Evolutionary conservation across 2,888 invertebrate genomes (phyloP), one percentile per base, ranked within the genome.

Genomic region (Campoplex capitator): DNA sequence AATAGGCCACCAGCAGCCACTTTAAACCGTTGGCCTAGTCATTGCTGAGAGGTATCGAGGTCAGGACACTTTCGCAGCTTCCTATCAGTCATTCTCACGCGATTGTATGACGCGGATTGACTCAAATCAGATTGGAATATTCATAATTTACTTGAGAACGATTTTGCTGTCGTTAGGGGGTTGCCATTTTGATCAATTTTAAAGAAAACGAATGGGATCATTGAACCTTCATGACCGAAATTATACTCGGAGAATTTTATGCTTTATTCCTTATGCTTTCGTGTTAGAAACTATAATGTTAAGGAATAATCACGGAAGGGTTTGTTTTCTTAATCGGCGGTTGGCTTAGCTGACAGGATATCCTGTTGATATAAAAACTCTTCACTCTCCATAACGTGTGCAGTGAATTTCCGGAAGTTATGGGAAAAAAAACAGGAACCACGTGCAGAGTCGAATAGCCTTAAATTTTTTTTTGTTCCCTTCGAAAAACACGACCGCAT

Each of bases 21-120:
- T 62, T 45, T 45, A 23, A 78, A 68, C 35, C n/a, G 65, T 78
- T 45, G 73, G 65, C 51, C 71, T 62, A 62, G 42, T 77, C 67
- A 77, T 42, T 68, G 23, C 42, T 68, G 3, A 11, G 11, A 58
- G 70, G 70, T 35, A 70, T 70, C 28, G 42, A 42, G 70, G 70
- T 79, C 42, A 58, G 28, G 32, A 35, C 38, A 78, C 56, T 78
- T 70, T 56, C 48, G 54, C 38, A n/a, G 38, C 8, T 56, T 42
- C 42, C 48, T 42, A 51, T 48, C 45, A 23, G 78, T 23, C 54
- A 78, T 67, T 68, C 51, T 18, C 38, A 51, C 38, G 51, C 16
- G 51, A 67, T 51, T 38, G 8, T 35, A 38, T 77, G 65, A 38
- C 51, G 48, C 13, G 7, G 62, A 58, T 56, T 1, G 75, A 28